Evolutionary conservation across 2,888 invertebrate genomes (phyloP).

Genomic region (Stenichneumon culpator): DNA sequence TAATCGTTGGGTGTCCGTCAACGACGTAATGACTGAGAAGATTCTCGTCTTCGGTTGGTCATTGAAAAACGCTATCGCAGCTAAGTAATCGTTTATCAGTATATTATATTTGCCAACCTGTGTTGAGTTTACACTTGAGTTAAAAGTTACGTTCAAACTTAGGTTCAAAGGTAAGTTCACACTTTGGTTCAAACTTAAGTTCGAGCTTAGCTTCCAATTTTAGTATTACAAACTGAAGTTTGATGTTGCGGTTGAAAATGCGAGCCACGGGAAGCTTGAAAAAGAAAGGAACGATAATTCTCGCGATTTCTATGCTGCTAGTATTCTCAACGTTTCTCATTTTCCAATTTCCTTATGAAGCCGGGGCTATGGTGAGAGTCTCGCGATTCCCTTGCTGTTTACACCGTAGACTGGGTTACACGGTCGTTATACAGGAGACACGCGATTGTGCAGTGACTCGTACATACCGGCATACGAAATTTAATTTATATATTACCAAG

Average conservation of each 20-base stretch:
- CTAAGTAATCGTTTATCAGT: neutral
- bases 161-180: neutral
- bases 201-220: neutral
- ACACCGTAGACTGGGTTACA: neutral
- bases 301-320: neutral
- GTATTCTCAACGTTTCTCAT: slow-evolving; percentile 44
- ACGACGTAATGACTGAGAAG: neutral
- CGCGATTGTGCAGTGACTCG: slow-evolving; percentile 44
- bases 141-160: neutral
- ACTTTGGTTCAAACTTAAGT: neutral
- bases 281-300: slow-evolving; percentile 48
- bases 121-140: neutral
- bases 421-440: slow-evolving; percentile 19
- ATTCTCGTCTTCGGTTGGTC: neutral
- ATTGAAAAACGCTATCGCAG: neutral
- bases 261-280: neutral
- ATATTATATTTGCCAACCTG: neutral
- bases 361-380: neutral
- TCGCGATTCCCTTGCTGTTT: neutral
- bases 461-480: slow-evolving; percentile 36
- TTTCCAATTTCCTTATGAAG: slow-evolving; percentile 65
- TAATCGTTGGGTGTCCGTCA: slow-evolving; percentile 43
- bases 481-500: slow-evolving; percentile 60
- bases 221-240: neutral
- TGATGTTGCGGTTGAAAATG: slow-evolving; percentile 1